Percentiles rank a stretch among this genome's conserved stretches.
Evolutionary conservation across 2,113 vertebrate genomes (phyloP).

Genomic region (Heloderma charlesbogerti): DNA sequence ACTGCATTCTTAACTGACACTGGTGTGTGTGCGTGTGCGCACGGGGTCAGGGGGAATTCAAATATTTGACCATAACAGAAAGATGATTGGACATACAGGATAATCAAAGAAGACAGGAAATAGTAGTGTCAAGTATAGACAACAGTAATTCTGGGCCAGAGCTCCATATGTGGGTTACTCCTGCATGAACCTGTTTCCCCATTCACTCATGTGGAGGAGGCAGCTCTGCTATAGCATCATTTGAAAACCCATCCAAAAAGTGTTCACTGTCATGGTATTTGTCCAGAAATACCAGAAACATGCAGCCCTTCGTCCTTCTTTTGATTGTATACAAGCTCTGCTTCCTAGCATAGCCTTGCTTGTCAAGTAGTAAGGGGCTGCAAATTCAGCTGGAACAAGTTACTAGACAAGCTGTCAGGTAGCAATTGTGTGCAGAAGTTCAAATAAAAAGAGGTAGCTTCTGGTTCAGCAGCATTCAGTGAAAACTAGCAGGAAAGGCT

Average conservation of each 20-base stretch:
- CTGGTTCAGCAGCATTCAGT: neutral
- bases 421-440: constrained; percentile 5
- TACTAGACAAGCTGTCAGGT: constrained; percentile 17
- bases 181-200: neutral
- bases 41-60: neutral
- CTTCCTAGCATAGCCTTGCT: constrained; percentile 10
- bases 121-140: neutral
- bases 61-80: neutral
- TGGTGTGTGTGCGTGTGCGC: too few species aligned
- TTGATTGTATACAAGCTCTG: neutral
- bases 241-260: neutral
- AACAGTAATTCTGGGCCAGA: neutral
- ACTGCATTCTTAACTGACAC: neutral
- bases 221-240: neutral
- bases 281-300: neutral
- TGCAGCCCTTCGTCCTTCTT: neutral
- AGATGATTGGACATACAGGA: neutral
- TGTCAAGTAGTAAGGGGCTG: constrained; percentile 14
- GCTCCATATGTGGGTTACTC: neutral
- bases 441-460: constrained; percentile 5
- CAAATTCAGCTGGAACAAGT: constrained; percentile 19
- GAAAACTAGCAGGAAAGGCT: constrained; percentile 9
- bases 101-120: neutral
- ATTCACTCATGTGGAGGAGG: neutral
- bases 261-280: neutral